Conservation (phyloP, 2,888 invertebrate genomes). For the Hydrotaea cyrtoneurina region DNA sequence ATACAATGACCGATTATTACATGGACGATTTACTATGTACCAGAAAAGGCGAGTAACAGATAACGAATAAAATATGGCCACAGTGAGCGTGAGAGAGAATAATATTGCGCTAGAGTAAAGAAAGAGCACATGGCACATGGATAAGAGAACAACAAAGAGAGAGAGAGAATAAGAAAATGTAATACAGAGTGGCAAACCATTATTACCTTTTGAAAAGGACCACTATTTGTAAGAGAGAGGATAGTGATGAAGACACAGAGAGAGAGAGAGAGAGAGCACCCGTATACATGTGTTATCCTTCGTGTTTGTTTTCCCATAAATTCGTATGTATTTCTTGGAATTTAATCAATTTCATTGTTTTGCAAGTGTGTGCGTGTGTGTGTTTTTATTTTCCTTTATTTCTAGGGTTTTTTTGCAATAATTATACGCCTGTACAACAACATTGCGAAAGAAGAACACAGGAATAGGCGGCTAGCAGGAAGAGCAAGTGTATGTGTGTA, state of each 20-base stretch:
- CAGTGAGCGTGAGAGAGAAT: not conserved
- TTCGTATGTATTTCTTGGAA: slow-evolving; percentile 42
- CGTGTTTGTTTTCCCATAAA: slow-evolving; percentile 32
- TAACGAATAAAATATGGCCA: not conserved
- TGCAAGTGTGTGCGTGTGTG: slow-evolving; percentile 1
- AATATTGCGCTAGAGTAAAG: not conserved
- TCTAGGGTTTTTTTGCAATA: slow-evolving; percentile 9
- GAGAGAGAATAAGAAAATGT: not conserved
- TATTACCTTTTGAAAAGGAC: slow-evolving; percentile 2
- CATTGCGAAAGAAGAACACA: not conserved
- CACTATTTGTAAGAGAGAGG: not conserved
- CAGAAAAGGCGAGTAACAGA: slow-evolving; percentile 12
- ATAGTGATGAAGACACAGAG: not conserved
- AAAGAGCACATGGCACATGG: not conserved
- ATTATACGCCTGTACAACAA: slow-evolving; percentile 44
- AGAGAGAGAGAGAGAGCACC: not conserved
- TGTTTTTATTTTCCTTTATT: not conserved
- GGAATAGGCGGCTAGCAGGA: not conserved
- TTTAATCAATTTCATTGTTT: slow-evolving; percentile 55
- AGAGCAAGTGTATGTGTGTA: not conserved
- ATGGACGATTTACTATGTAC: slow-evolving; percentile 55
- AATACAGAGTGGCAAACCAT: not conserved
- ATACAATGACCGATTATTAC: slow-evolving; percentile 54
- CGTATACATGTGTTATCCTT: slow-evolving; percentile 4
- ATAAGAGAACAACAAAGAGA: not conserved